Evolutionary conservation across 2,888 invertebrate species (phyloP).

Genomic region (Geophilus truncorum): DNA sequence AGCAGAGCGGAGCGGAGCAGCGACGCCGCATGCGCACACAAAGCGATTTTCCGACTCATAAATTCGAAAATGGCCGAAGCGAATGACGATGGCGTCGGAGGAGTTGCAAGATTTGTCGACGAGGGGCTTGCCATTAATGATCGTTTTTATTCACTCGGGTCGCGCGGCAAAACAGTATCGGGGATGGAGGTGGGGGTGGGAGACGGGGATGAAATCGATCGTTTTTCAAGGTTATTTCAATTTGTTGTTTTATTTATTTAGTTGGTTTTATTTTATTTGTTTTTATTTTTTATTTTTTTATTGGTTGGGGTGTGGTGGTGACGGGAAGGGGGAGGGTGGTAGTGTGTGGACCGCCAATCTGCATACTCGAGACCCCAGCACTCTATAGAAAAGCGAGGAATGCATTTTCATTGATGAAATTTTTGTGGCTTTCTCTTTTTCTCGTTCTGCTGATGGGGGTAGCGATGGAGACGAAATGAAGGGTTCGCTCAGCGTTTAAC

Average conservation of each 20-base stretch:
- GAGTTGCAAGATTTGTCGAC: slow-evolving; percentile 16
- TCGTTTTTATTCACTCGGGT: slow-evolving; percentile 22
- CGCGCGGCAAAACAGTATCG: neutral
- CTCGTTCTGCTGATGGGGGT: too few relatives aligned
- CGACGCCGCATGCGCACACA: neutral
- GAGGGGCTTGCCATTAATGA: slow-evolving; percentile 27
- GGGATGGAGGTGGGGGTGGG: neutral
- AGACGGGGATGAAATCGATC: neutral
- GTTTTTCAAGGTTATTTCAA: neutral
- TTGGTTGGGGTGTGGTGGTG: neutral
- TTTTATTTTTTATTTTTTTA: neutral
- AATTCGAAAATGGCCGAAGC: slow-evolving; percentile 3
- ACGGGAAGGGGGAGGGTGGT: too few relatives aligned
- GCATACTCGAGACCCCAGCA: neutral
- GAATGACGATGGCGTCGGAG: neutral
- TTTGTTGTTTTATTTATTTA: too few relatives aligned
- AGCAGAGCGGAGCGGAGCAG: neutral
- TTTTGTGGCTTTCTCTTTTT: slow-evolving; percentile 30
- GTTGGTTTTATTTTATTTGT: neutral
- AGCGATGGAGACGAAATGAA: too few relatives aligned
- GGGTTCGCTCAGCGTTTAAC: too few relatives aligned
- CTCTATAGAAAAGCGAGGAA: neutral
- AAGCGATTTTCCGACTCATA: slow-evolving; percentile 31
- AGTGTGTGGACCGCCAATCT: neutral
- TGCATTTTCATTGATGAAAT: slow-evolving; percentile 32